These are phyloP conservation scores for Ophraella communa DNA, from an alignment of 2,888 invertebrate species.

Conservation along the genomic window DNA sequence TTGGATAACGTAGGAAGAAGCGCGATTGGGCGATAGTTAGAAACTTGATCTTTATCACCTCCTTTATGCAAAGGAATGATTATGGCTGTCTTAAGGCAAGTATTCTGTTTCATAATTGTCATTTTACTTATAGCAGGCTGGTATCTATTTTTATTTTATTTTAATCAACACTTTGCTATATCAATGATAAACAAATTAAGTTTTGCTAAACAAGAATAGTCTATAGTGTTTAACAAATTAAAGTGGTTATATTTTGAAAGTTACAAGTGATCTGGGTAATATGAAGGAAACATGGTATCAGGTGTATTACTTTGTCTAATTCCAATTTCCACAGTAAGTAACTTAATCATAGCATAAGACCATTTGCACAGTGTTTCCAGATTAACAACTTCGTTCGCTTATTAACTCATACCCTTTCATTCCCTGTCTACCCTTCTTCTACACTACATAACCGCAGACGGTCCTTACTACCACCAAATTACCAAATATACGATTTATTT, in stretches of 20 bases:
- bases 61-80: too few species aligned
- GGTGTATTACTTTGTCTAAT: slow-evolving; percentile 19
- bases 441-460: slow-evolving; percentile 29
- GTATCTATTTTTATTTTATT: too few species aligned
- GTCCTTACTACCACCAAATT: slow-evolving; percentile 19
- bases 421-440: background rate
- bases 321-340: slow-evolving; percentile 27
- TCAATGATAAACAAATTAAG: too few species aligned
- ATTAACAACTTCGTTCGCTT: slow-evolving; percentile 45
- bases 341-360: slow-evolving; percentile 43
- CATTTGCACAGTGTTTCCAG: slow-evolving; percentile 44
- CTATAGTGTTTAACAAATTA: background rate
- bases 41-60: too few species aligned
- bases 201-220: too few species aligned
- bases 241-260: background rate
- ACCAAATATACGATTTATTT: slow-evolving; percentile 11
- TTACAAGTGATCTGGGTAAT: background rate
- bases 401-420: slow-evolving; percentile 36
- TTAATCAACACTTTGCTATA: too few species aligned
- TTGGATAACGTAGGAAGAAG: too few species aligned
- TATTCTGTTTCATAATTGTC: too few species aligned
- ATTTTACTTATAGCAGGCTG: too few species aligned
- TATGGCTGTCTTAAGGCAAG: too few species aligned
- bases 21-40: too few species aligned
- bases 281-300: background rate